Percentiles rank a stretch among this genome's conserved stretches.
Conservation (phyloP, 2,113 vertebrate genomes). For the Ageneiosus marmoratus region DNA sequence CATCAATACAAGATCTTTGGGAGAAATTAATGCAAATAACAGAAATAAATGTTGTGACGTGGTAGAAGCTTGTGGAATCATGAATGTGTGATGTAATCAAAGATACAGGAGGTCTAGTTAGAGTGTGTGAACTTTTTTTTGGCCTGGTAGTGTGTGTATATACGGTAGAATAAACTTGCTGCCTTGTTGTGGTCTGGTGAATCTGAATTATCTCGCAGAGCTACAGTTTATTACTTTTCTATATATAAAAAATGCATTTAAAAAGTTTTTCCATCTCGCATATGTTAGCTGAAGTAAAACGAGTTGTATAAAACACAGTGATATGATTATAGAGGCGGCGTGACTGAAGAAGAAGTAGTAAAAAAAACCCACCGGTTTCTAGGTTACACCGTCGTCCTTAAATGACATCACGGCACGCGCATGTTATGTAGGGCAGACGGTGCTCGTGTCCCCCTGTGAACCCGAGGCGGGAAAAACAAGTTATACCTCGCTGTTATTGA, state of each 20-base stretch:
- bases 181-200: not conserved
- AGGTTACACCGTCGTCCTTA: constrained; percentile 51
- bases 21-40: too few species aligned
- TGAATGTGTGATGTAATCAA: too few species aligned
- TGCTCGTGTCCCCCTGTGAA: constrained; percentile 53
- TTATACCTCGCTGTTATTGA: constrained; percentile 17
- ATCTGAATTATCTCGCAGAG: not conserved
- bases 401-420: constrained; percentile 46
- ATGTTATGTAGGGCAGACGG: constrained; percentile 53
- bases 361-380: constrained; percentile 24
- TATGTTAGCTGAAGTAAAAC: not conserved
- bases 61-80: too few species aligned
- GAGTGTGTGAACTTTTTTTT: too few species aligned
- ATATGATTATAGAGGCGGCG: constrained; percentile 9
- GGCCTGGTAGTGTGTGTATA: too few species aligned
- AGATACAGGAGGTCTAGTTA: too few species aligned
- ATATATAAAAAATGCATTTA: not conserved
- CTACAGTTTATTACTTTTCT: not conserved
- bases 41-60: too few species aligned
- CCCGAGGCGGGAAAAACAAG: constrained; percentile 23
- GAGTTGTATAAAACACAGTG: not conserved
- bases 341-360: not conserved
- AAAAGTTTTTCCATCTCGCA: not conserved
- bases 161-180: not conserved
- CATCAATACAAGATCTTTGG: too few species aligned